phyloP scores from a whole-genome alignment of 2,797 vertebrate genomes.

The Tangara arthus region DNA sequence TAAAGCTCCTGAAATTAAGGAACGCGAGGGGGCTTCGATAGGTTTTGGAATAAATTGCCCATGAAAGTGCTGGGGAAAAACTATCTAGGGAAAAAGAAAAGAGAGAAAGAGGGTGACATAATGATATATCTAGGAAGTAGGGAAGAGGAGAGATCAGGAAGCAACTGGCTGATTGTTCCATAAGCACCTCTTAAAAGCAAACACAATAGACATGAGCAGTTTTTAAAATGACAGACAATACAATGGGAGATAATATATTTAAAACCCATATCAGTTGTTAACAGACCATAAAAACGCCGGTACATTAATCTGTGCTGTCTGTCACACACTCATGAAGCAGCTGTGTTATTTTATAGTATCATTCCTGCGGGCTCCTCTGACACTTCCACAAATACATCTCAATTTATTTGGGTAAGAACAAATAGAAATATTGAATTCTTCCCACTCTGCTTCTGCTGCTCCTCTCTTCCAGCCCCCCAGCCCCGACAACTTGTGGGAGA shows the following conservation, averaged over 20 bases:
- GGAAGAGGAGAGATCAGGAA: conserved; percentile 32
- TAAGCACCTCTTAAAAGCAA: conserved; percentile 73
- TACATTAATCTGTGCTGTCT: conserved; percentile 77
- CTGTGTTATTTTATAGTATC: conserved; percentile 73
- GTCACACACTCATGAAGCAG: conserved; percentile 69
- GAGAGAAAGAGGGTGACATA: neutral
- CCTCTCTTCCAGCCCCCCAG: neutral
- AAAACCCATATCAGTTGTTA: conserved; percentile 80
- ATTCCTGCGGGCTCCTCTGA: conserved; percentile 67
- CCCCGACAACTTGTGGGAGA: neutral
- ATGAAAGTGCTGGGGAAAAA: conserved; percentile 62
- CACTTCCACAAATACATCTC: conserved; percentile 74
- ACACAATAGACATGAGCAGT: conserved; percentile 70
- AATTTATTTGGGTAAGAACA: conserved; percentile 75
- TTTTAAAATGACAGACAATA: conserved; percentile 77
- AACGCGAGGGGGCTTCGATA: neutral
- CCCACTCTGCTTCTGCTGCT: neutral
- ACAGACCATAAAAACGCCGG: conserved; percentile 78
- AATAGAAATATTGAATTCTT: conserved; percentile 65
- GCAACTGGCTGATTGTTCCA: conserved; percentile 49
- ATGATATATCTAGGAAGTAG: conserved; percentile 15
- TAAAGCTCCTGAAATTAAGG: conserved; percentile 38
- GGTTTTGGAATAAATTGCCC: conserved; percentile 66
- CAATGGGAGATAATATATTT: conserved; percentile 80
- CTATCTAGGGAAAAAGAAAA: neutral